Evolutionary conservation across 2,888 invertebrate genomes (phyloP).

Genomic region (Xestia ashworthii): DNA sequence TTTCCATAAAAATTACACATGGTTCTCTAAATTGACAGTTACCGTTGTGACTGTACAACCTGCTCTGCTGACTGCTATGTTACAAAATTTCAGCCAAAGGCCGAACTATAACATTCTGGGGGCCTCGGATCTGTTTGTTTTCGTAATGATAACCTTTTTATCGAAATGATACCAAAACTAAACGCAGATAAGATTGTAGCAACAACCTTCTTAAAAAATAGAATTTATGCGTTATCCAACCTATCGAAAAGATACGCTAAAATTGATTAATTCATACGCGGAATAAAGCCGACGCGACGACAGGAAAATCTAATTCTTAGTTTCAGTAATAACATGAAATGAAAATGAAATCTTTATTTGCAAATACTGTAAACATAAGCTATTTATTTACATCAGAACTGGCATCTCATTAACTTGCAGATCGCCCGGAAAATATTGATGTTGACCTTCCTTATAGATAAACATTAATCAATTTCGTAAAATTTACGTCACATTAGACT

Average conservation of each 20-base stretch:
- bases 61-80: not conserved
- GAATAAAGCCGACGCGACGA: not conserved
- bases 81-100: not conserved
- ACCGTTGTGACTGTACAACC: not conserved
- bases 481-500: constrained; percentile 34
- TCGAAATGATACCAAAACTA: constrained; percentile 15
- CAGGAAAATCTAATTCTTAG: constrained; percentile 2
- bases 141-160: constrained; percentile 22
- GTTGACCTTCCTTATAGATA: constrained; percentile 58
- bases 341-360: no score
- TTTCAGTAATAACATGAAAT: not conserved
- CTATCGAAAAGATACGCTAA: constrained; percentile 22
- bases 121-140: not conserved
- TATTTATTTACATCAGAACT: constrained; percentile 16
- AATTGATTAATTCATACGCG: not conserved
- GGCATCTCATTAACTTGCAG: constrained; percentile 9
- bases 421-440: constrained; percentile 30
- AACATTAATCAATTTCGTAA: constrained; percentile 44
- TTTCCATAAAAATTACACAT: not conserved
- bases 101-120: not conserved
- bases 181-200: constrained; percentile 34
- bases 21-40: not conserved
- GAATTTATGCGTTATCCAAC: not conserved
- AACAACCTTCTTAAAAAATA: constrained; percentile 9
- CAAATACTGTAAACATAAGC: not conserved